Evolutionary conservation across 2,113 vertebrate species (phyloP).

Genomic region (Bos javanicus): DNA sequence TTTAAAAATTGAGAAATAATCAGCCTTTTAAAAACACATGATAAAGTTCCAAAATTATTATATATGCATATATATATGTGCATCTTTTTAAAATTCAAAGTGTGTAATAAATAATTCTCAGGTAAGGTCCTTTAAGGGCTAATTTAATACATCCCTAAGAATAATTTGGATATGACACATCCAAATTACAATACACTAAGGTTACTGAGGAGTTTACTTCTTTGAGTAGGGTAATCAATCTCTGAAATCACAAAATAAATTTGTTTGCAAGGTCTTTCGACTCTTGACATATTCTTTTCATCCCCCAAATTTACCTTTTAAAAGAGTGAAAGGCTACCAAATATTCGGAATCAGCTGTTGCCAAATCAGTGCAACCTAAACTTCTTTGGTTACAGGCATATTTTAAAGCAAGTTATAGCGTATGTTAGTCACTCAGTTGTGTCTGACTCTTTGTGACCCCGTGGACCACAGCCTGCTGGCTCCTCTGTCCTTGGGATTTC

Average conservation of each 20-base stretch:
- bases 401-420: not conserved
- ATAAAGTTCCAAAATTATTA: conserved; percentile 37
- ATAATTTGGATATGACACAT: not conserved
- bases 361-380: conserved; percentile 1
- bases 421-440: not conserved
- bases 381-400: conserved; percentile 11
- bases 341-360: not conserved
- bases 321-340: not conserved
- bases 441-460: not conserved
- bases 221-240: not conserved
- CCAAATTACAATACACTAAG: not conserved
- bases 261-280: conserved; percentile 16
- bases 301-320: conserved; percentile 7
- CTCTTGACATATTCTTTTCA: conserved; percentile 17
- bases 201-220: not conserved
- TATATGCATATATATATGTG: not conserved
- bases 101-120: not conserved
- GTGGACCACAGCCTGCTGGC: not conserved
- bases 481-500: not conserved
- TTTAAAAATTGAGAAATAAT: conserved; percentile 42
- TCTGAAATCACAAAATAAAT: conserved; percentile 41
- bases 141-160: conserved; percentile 12
- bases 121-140: not conserved
- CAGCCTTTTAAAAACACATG: not conserved
- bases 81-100: conserved; percentile 19